Evolutionary conservation across 2,797 vertebrate species (phyloP).

Genomic region (Ambastaia sidthimunki): DNA sequence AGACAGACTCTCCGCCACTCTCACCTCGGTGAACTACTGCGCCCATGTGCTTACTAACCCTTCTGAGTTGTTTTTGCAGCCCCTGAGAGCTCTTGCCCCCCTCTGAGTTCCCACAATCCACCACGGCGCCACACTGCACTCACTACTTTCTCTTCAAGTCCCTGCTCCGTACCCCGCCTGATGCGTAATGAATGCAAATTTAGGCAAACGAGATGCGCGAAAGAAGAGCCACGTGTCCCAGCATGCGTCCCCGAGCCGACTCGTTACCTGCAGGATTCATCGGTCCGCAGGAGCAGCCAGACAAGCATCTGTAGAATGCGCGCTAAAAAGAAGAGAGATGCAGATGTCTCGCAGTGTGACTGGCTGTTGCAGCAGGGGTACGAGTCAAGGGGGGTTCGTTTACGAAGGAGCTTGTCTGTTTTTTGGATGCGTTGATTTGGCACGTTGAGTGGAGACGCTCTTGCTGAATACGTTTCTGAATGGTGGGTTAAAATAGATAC

Average conservation of each 20-base stretch:
- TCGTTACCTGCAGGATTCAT: slow-evolving; percentile 70
- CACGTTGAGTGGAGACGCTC: slow-evolving; percentile 10
- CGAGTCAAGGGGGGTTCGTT: slow-evolving; percentile 37
- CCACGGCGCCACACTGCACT: slow-evolving; percentile 27
- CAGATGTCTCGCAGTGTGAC: slow-evolving; percentile 46
- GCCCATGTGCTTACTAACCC: slow-evolving; percentile 30
- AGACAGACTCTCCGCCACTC: slow-evolving; percentile 1
- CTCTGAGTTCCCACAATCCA: slow-evolving; percentile 42
- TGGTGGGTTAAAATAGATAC: slow-evolving; percentile 16
- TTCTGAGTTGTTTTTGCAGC: slow-evolving; percentile 51
- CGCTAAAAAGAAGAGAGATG: slow-evolving; percentile 42
- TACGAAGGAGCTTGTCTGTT: not conserved
- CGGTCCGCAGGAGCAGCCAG: slow-evolving; percentile 49
- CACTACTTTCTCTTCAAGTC: slow-evolving; percentile 29
- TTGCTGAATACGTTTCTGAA: slow-evolving; percentile 29
- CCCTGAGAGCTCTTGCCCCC: slow-evolving; percentile 42
- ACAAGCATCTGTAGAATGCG: slow-evolving; percentile 60
- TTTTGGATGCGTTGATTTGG: slow-evolving; percentile 3
- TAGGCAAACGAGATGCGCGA: slow-evolving; percentile 78
- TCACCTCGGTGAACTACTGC: slow-evolving; percentile 34
- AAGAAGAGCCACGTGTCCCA: slow-evolving; percentile 70
- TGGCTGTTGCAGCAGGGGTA: slow-evolving; percentile 11
- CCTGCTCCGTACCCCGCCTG: slow-evolving; percentile 43
- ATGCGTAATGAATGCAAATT: slow-evolving; percentile 79
- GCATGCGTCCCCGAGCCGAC: slow-evolving; percentile 72